These are phyloP conservation scores for Atta colombica DNA, from an alignment of 1,140 invertebrate species.

Conservation along the genomic window DNA sequence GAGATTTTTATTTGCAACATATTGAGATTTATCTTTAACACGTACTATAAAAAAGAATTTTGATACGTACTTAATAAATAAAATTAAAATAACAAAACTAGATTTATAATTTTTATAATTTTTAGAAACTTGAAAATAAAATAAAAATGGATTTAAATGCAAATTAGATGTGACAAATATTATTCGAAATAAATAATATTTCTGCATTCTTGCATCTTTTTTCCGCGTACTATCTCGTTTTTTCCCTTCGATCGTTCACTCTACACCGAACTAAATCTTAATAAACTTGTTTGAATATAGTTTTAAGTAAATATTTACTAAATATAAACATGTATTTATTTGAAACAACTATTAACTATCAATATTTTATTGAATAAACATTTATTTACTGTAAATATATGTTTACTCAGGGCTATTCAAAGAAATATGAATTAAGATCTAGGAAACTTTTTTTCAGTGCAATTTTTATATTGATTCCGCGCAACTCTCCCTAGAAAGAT, in stretches of 20 bases:
- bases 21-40: background rate
- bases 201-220: background rate
- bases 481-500: background rate
- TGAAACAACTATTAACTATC: too few relatives aligned
- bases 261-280: too few relatives aligned
- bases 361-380: too few relatives aligned
- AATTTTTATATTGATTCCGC: conserved; percentile 6
- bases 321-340: too few relatives aligned
- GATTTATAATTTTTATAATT: background rate
- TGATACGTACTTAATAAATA: background rate
- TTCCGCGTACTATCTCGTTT: background rate
- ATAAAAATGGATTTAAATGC: background rate
- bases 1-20: background rate
- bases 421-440: too few relatives aligned
- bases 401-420: too few relatives aligned
- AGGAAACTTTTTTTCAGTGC: too few relatives aligned
- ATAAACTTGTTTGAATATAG: too few relatives aligned
- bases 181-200: background rate
- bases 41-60: too few relatives aligned
- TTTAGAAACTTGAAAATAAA: background rate
- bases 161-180: background rate
- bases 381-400: too few relatives aligned
- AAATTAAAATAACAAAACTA: background rate
- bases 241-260: background rate
- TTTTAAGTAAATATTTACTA: too few relatives aligned